phyloP scores from a whole-genome alignment of 2,113 vertebrate species.

The Perca schrenkii region DNA sequence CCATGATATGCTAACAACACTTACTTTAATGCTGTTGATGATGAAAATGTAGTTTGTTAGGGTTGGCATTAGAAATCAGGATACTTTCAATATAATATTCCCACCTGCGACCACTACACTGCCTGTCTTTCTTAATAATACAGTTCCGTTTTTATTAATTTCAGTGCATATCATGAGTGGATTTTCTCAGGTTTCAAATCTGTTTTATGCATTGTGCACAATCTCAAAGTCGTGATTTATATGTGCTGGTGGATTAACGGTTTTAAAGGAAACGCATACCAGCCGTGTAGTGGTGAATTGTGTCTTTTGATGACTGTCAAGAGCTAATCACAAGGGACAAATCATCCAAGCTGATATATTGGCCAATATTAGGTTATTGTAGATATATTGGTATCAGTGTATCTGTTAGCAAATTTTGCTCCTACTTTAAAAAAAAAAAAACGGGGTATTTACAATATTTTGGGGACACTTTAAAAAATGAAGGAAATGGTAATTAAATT shows the following conservation, averaged over 20 bases:
- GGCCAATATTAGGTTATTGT: not conserved
- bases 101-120: not conserved
- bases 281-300: not conserved
- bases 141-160: not conserved
- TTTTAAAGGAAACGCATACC: not conserved
- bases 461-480: no score
- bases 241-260: not conserved
- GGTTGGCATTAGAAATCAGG: not conserved
- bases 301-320: not conserved
- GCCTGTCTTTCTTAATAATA: not conserved
- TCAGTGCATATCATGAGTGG: no score
- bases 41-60: slow-evolving; percentile 1
- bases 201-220: no score
- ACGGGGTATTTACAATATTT: no score
- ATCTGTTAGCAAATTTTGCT: not conserved
- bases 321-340: not conserved
- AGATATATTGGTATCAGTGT: not conserved
- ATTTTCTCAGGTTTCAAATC: no score
- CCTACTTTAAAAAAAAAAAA: no score
- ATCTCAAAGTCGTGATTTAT: not conserved
- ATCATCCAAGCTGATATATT: not conserved
- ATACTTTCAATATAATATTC: not conserved
- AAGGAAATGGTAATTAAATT: no score
- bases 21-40: slow-evolving; percentile 9
- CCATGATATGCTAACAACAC: not conserved